These are phyloP conservation scores for Baronia brevicornis DNA, from an alignment of 2,888 invertebrate genomes.

Conservation along the genomic window DNA sequence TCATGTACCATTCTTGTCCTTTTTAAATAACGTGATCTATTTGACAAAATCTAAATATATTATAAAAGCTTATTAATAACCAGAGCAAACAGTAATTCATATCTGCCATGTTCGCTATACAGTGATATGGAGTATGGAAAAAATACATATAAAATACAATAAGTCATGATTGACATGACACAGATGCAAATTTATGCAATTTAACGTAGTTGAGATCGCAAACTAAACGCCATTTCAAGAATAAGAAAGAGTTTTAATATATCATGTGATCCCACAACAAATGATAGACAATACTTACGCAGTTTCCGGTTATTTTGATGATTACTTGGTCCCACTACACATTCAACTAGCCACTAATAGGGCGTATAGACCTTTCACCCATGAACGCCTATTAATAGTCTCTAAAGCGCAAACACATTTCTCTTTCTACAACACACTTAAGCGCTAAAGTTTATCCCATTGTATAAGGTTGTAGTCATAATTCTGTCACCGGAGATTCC, in stretches of 20 bases:
- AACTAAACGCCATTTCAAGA: conserved; percentile 51
- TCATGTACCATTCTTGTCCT: conserved; percentile 21
- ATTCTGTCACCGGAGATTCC: conserved; percentile 58
- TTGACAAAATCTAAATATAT: too few species aligned
- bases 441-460: conserved; percentile 43
- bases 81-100: too few species aligned
- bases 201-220: conserved; percentile 51
- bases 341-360: conserved; percentile 42
- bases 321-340: conserved; percentile 41
- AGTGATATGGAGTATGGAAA: too few species aligned
- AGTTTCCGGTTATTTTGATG: conserved; percentile 40
- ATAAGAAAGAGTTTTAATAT: conserved; percentile 40
- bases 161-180: too few species aligned
- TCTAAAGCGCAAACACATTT: conserved; percentile 49
- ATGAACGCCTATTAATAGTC: conserved; percentile 32
- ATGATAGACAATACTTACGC: conserved; percentile 63
- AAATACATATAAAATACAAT: too few species aligned
- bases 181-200: too few species aligned
- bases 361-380: conserved; percentile 45
- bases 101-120: too few species aligned
- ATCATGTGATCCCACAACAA: conserved; percentile 62
- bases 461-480: conserved; percentile 32
- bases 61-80: too few species aligned
- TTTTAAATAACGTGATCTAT: too few species aligned
- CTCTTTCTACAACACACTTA: conserved; percentile 68